Conservation (phyloP, 2,113 vertebrate genomes). For the Nibea coibor region DNA sequence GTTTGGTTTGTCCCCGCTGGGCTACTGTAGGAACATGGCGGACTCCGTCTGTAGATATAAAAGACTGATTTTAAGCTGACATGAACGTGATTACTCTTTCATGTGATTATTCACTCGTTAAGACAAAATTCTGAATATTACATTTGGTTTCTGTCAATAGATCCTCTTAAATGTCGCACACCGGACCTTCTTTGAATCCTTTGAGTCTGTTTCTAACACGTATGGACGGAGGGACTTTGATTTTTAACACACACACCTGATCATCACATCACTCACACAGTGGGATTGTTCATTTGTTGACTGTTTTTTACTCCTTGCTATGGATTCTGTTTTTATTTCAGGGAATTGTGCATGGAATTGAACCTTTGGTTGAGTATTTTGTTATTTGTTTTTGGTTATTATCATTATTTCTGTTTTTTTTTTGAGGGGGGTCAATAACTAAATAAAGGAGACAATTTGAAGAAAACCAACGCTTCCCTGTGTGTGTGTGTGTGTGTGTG, state of each 20-base stretch:
- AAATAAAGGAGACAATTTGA: slow-evolving; percentile 77
- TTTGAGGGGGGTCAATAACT: slow-evolving; percentile 58
- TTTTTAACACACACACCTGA: slow-evolving; percentile 22
- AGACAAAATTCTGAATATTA: too few relatives aligned
- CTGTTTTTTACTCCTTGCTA: slow-evolving; percentile 70
- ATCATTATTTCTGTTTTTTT: background rate
- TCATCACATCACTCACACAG: slow-evolving; percentile 39
- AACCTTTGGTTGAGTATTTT: slow-evolving; percentile 63
- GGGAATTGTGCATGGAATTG: slow-evolving; percentile 76
- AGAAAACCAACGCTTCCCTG: slow-evolving; percentile 31
- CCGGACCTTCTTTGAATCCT: background rate
- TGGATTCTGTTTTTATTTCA: slow-evolving; percentile 72
- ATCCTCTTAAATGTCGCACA: too few relatives aligned
- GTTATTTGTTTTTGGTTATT: slow-evolving; percentile 56
- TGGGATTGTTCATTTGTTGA: slow-evolving; percentile 55
- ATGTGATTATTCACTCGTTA: too few relatives aligned
- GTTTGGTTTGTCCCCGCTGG: too few relatives aligned
- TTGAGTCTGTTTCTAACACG: background rate
- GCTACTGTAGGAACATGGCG: too few relatives aligned
- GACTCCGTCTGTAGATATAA: too few relatives aligned
- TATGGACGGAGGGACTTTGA: background rate
- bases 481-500: background rate
- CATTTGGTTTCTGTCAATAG: too few relatives aligned
- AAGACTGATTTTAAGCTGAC: too few relatives aligned
- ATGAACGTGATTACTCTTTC: too few relatives aligned